A percentile compares a stretch with the other conserved stretches of the same genome.
phyloP scores from a whole-genome alignment of 2,113 vertebrate genomes.

The Bambusicola thoracicus region DNA sequence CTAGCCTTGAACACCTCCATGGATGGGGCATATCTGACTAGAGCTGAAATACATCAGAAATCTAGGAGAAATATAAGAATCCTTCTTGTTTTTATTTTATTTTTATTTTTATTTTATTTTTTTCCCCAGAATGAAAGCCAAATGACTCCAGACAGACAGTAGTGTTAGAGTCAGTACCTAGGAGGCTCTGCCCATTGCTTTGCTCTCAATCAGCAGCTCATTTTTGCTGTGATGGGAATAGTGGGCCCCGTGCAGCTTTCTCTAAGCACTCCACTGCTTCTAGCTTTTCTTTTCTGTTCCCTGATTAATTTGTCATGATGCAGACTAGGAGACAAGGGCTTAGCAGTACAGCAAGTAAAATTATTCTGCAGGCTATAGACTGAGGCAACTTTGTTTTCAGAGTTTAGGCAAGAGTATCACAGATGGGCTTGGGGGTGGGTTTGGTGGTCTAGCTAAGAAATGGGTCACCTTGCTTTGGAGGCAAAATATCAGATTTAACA shows the following conservation, averaged over 20 bases:
- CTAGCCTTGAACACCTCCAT: too few relatives aligned
- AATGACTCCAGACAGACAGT: not conserved
- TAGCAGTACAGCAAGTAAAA: not conserved
- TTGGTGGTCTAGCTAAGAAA: not conserved
- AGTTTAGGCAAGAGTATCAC: not conserved
- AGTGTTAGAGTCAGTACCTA: not conserved
- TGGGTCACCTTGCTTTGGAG: slow-evolving; percentile 9
- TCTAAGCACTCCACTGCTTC: not conserved
- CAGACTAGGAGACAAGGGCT: not conserved
- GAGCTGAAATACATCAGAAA: not conserved
- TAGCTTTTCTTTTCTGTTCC: not conserved
- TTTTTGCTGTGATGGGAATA: not conserved
- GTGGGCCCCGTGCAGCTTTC: not conserved
- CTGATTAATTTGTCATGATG: not conserved
- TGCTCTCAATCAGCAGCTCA: not conserved
- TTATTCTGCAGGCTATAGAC: not conserved
- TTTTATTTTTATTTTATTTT: too few relatives aligned
- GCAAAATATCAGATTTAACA: not conserved
- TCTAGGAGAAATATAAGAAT: not conserved
- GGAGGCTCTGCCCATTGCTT: not conserved
- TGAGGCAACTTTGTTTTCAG: not conserved
- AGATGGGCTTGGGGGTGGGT: not conserved
- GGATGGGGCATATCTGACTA: not conserved
- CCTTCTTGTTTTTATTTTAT: not conserved
- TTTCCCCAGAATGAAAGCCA: not conserved